Evolutionary conservation across 2,888 invertebrate species (phyloP), one percentile per base, ranked within the genome.

Genomic region (Trisateles emortualis): DNA sequence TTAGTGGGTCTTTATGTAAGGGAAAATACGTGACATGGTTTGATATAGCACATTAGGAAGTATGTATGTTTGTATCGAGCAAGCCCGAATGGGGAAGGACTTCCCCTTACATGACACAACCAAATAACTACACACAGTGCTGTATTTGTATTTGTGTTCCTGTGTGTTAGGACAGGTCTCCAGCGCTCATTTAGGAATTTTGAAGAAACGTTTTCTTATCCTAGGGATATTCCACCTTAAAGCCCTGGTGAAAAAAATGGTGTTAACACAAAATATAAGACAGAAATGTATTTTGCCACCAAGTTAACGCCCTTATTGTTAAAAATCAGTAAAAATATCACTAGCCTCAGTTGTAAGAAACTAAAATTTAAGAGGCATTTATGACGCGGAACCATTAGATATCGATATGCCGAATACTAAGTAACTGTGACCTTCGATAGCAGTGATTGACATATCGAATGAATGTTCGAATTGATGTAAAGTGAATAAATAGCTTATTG

Each of bases 381-480:
- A 35, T 41, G 38, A 63, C 17, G 50, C 48, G 55, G 59, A 63
- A 48, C 46, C 40, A 39, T 43, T 50, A n/a, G 32, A 11, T 36
- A 10, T 32, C 13, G 24, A 3, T 43, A 14, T 33, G 44, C 46
- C 19, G 33, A 36, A 24, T 44, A 38, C 41, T 50, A 45, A 50
- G 47, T 14, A 61, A 35, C 39, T 29, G 48, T 22, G 52, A 50
- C 68, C 65, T 59, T 44, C 39, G 13, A 26, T 3, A 10, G 9
- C 47, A 13, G 13, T 0, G 10, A 53, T 48, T 55, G 30, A 14
- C 52, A 51, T 55, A 54, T 48, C 16, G 66, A 32, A 8, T 10
- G 38, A 38, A 50, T 14, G 19, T 5, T 5, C 19, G 3, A 19
- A 19, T 2, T n/a, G n/a, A n/a, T 19, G 2, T 19, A 19, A 19